Conservation (phyloP, 2,113 vertebrate genomes). For the Fregata magnificens region DNA sequence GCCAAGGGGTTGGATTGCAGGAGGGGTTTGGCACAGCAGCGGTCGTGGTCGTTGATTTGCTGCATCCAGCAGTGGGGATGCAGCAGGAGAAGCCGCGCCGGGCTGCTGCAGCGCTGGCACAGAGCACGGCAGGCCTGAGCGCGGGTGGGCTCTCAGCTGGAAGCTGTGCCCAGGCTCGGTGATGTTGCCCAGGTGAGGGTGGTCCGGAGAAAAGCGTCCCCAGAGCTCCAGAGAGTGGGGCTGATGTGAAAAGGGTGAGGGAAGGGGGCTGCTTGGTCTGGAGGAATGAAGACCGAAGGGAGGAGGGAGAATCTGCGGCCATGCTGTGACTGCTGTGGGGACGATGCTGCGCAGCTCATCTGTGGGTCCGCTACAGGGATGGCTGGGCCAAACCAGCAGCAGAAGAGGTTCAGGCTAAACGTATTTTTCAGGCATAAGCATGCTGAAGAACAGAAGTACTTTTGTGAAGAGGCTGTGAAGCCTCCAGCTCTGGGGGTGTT, state of each 20-base stretch:
- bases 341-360: background rate
- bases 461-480: background rate
- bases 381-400: background rate
- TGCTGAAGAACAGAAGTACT: background rate
- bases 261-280: background rate
- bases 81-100: background rate
- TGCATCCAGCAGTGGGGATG: background rate
- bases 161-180: background rate
- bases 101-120: background rate
- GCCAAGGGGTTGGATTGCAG: background rate
- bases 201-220: background rate
- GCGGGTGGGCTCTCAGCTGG: background rate
- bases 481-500: background rate
- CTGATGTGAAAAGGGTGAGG: background rate
- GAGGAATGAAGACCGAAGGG: background rate
- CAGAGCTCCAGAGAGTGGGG: rapidly evolving
- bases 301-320: background rate
- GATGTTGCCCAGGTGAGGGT: background rate
- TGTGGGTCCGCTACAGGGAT: background rate
- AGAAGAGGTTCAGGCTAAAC: background rate
- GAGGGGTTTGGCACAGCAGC: too few species aligned
- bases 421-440: background rate
- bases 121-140: background rate
- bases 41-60: background rate
- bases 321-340: background rate